These are phyloP conservation scores for Manis pentadactyla DNA, from an alignment of 2,797 vertebrate genomes.

Conservation along the genomic window DNA sequence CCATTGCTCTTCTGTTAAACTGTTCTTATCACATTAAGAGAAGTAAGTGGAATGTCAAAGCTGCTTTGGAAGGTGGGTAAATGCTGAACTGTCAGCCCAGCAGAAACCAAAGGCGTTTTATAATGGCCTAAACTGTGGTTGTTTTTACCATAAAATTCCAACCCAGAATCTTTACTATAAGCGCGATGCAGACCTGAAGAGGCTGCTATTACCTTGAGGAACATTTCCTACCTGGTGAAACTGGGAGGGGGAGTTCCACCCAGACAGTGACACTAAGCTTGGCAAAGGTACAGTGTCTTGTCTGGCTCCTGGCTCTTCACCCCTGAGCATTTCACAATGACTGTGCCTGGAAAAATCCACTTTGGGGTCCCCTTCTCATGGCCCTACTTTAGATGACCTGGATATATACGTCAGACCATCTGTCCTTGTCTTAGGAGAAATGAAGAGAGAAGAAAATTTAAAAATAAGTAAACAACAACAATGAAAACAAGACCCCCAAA, in stretches of 20 bases:
- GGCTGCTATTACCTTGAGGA: not conserved
- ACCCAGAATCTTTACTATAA: not conserved
- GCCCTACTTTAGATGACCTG: not conserved
- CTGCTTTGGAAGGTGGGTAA: not conserved
- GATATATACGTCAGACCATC: no score
- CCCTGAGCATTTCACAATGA: rapidly evolving
- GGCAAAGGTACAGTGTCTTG: not conserved
- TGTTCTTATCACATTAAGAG: no score
- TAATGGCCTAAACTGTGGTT: not conserved
- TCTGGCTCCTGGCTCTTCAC: not conserved
- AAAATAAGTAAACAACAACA: not conserved
- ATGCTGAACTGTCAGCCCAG: not conserved
- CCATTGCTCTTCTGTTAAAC: not conserved
- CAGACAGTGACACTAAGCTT: not conserved
- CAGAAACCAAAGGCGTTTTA: not conserved
- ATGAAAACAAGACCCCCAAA: not conserved
- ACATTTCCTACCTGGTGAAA: not conserved
- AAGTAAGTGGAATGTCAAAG: rapidly evolving
- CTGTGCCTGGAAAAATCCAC: not conserved
- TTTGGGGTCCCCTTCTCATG: rapidly evolving
- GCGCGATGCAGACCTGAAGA: not conserved
- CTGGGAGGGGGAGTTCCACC: not conserved
- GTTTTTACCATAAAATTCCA: not conserved
- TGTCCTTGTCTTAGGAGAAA: not conserved
- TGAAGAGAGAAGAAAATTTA: not conserved